Evolutionary conservation across 2,888 invertebrate species (phyloP), one percentile per base, ranked within the genome.

Genomic region (Elmis aenea): DNA sequence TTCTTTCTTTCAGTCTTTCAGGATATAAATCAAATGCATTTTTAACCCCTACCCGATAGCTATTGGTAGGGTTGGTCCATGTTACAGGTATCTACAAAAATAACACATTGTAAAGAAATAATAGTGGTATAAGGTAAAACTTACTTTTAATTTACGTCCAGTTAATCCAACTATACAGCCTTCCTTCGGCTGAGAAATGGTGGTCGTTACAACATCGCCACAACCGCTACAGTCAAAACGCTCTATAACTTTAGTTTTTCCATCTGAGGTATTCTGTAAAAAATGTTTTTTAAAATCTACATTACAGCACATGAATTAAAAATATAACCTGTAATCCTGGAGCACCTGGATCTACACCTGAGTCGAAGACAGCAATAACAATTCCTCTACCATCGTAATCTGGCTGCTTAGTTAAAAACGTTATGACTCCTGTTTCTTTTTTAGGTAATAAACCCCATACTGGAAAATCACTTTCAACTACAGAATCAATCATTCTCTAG

Each of bases 281-380:
- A 24, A 6, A 24, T 20, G n/a, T 6, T 20, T 20, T 20, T 11
- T 6, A 11, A 11, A 18, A 2, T 27, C 26, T n/a, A 21, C 3
- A 9, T 12, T 2, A 31, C 6, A 13, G 22, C n/a, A 3, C 10
- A 15, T 27, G 16, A 27, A 13, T 10, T 2, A 22, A 5, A 1
- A 11, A 4, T 4, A 2, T 64, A 74, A 90, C 96, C 83, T 90
- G 83, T 54, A 99, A 76, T 44, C 97, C 97, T 46, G 86, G 81
- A 5, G 94, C 94, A 26, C 90, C 91, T 13, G 97, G 96, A 75
- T 99, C 97, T 33, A 99, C 90, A 5, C 97, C 97, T 2, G 96
- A 95, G 72, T 99, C 99, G 55, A 97, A 84, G 64, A 99, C 88
- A 24, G 95, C 97, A 63, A 99, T 94, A 49, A 87, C 73, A 31